phyloP scores from a whole-genome alignment of 2,888 invertebrate genomes.

The Amorpha juglandis region DNA sequence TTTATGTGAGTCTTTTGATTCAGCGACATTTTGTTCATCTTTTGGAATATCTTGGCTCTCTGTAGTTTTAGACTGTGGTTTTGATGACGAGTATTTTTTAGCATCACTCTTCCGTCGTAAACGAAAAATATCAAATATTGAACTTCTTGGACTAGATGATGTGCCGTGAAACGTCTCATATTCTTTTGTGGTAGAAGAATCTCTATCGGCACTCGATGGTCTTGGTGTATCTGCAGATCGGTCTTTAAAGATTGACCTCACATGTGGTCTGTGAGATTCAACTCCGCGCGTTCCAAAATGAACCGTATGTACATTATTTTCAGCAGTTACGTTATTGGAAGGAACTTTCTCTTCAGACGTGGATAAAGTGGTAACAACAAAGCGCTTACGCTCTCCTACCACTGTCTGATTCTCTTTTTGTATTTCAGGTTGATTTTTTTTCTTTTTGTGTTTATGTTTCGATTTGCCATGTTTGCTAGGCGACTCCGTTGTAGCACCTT shows the following conservation, averaged over 20 bases:
- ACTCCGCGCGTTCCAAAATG: conserved; percentile 79
- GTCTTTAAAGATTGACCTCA: conserved; percentile 76
- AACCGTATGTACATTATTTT: conserved; percentile 77
- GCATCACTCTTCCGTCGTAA: conserved; percentile 79
- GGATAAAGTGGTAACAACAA: conserved; percentile 75
- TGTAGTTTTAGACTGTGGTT: conserved; percentile 57
- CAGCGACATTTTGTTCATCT: conserved; percentile 59
- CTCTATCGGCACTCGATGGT: conserved; percentile 74
- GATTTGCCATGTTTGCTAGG: conserved; percentile 72
- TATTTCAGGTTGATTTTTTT: conserved; percentile 59
- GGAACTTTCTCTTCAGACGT: conserved; percentile 65
- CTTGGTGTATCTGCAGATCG: conserved; percentile 64
- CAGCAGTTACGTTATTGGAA: conserved; percentile 57
- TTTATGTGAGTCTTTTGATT: conserved; percentile 74
- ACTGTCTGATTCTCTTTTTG: conserved; percentile 71
- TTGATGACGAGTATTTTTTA: conserved; percentile 68
- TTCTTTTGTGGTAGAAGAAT: conserved; percentile 64
- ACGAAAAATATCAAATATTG: conserved; percentile 81
- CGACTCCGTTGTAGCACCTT: conserved; percentile 71
- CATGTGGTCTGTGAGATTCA: conserved; percentile 76
- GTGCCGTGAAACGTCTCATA: conserved; percentile 82
- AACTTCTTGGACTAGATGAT: conserved; percentile 78
- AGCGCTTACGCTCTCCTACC: conserved; percentile 74
- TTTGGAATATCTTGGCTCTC: conserved; percentile 67
- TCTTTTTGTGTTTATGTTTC: conserved; percentile 76